Evolutionary conservation across 2,797 vertebrate genomes (phyloP), one percentile per base, ranked within the genome.

Genomic region (Rhadinocentrus ornatus): DNA sequence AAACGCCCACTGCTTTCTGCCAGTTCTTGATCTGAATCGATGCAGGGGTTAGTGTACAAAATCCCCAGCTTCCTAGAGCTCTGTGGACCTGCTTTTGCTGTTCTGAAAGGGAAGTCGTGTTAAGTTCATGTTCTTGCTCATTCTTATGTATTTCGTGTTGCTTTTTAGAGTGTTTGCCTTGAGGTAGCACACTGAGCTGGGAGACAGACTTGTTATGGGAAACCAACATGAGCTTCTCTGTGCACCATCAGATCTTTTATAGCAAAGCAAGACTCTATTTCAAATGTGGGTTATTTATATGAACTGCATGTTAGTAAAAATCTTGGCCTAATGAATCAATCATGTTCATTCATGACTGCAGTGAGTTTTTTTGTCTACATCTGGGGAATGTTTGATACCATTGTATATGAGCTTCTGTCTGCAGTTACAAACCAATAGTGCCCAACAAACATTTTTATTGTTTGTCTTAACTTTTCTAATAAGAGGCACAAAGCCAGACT

Each of bases 41-140:
- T 93, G 83, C 81, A 75, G 89, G 90, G 87, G 89, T 92, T 90
- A 90, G 88, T 83, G 82, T 89, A 88, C 86, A 85, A 85, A 93
- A 90, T 89, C 89, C 91, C 82, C 71, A 63, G 84, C 78, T 90
- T 90, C 88, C 91, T 87, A 3, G 34, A 84, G 78, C 83, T 54
- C 74, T 58, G 75, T 71, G 71, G 84, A 70, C 83, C 86, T 75
- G 55, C 75, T 83, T 79, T 75, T 61, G 63, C 82, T 80, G 68
- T 80, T 81, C 79, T 18, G 78, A 85, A 75, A 77, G 41, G 66
- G 71, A 85, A 92, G 92, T 92, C 91, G 90, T 75, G 86, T 81
- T 89, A 82, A 92, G 91, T 92, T 93, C 91, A 91, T 77, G 85
- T 71, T 71, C 62, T 2, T 62, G 4, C 61, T 86, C 34, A 9